Base-by-base conservation (phyloP, 2,888 invertebrate species). In the Corbicula japonica region DNA sequence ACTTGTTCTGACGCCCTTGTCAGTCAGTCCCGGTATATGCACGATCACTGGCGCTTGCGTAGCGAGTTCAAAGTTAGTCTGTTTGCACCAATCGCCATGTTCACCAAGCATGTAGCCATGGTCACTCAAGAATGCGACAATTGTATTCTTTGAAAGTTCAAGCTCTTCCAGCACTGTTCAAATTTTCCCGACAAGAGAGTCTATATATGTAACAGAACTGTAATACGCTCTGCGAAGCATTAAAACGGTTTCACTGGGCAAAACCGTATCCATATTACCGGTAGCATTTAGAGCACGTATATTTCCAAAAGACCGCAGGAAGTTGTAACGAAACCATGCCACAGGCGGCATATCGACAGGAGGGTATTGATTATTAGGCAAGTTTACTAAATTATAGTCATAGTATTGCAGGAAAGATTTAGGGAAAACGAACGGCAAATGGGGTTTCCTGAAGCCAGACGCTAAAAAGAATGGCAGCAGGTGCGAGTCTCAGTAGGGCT, bases 41-140 rank as follows among this genome's bases (percentile, higher is more conserved):
- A 90, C 52, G 87, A 90, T 87, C 83, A 89, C 85, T 54, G n/a
- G n/a, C n/a, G n/a, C n/a, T n/a, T n/a, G n/a, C n/a, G n/a, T n/a
- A n/a, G n/a, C n/a, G n/a, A n/a, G n/a, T n/a, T n/a, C n/a, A n/a
- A n/a, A n/a, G n/a, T n/a, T n/a, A n/a, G n/a, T n/a, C n/a, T n/a
- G n/a, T n/a, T n/a, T n/a, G n/a, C n/a, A n/a, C n/a, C n/a, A n/a
- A n/a, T n/a, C n/a, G n/a, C n/a, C n/a, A n/a, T 86, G 84, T 69
- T 88, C 88, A 2, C 88, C 88, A 18, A 88, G 80, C 35, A 86
- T 84, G 74, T 80, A 87, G 15, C 88, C 88, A 54, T 86, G 83
- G 60, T 87, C 87, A 1, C 84, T 84, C 30, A 34, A 72, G 63
- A 87, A 83, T 6, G 81, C 75, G 5, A 86, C 66, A 38, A 86